phyloP scores from a whole-genome alignment of 2,888 invertebrate genomes.

The Apamea anceps region DNA sequence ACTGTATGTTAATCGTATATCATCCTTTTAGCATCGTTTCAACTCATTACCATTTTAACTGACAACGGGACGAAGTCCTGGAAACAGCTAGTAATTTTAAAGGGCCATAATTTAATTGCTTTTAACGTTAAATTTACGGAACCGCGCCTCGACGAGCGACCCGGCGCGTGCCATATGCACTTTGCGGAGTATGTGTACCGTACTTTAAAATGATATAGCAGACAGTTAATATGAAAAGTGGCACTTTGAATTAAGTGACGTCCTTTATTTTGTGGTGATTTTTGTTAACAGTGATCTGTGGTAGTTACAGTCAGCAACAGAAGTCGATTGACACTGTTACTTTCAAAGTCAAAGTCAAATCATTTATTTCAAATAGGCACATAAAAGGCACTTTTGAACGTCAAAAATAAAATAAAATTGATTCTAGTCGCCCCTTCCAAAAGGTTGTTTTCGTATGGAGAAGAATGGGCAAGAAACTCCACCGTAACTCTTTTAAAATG shows the following conservation, averaged over 20 bases:
- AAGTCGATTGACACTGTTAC: background rate
- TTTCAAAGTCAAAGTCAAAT: too few relatives aligned
- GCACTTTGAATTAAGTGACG: background rate
- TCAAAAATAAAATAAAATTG: too few relatives aligned
- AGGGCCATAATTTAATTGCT: slow-evolving; percentile 34
- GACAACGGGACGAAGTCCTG: slow-evolving; percentile 4
- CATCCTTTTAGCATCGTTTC: background rate
- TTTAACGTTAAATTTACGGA: slow-evolving; percentile 23
- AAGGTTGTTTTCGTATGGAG: too few relatives aligned
- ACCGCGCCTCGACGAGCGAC: background rate
- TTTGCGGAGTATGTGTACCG: background rate
- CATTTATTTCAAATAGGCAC: too few relatives aligned
- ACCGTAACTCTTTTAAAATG: too few relatives aligned
- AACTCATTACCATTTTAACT: slow-evolving; percentile 27
- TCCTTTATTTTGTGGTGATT: background rate
- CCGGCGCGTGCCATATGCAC: slow-evolving; percentile 13
- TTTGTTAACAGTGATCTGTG: background rate
- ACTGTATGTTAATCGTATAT: background rate
- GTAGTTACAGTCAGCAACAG: background rate
- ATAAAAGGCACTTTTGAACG: too few relatives aligned
- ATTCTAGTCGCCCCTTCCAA: too few relatives aligned
- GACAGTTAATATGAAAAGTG: slow-evolving; percentile 5
- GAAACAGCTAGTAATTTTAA: slow-evolving; percentile 30
- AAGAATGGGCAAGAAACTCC: too few relatives aligned
- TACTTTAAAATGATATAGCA: slow-evolving; percentile 4